Base-by-base conservation (phyloP, 2,888 invertebrate species). In the Papilio demoleus region DNA sequence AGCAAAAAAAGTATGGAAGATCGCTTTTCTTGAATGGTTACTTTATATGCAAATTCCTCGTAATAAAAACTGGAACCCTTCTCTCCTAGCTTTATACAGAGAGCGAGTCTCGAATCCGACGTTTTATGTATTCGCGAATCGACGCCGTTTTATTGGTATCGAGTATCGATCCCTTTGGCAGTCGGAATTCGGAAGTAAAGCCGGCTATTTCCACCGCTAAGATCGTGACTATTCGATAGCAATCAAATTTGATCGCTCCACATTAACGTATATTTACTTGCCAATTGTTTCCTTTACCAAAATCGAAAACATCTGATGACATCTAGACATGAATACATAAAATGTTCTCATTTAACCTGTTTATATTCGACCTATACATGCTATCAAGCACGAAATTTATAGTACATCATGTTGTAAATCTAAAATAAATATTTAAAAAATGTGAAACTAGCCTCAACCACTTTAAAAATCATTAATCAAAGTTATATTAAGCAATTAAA, bases 1-100 rank as follows among this genome's bases (percentile, higher is more conserved):
- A 86, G 85, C 53, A 56, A 88, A 90, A 90, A 87, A 88, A 86
- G 84, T 85, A 82, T 79, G 81, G 76, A 85, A 87, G 92, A 92
- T 92, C 91, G 89, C 88, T 90, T 92, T 91, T 88, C 92, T 92
- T 92, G 89, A 90, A 92, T 91, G 92, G 91, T 92, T 92, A 92
- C 92, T 92, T 92, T 92, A 92, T 91, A 92, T 92, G 92, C 88
- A 92, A 92, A 92, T 92, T 88, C 86, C 81, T 84, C 81, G 91
- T 85, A 86, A 91, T 92, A 92, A 92, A 92, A 92, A 73, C 79
- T 79, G 86, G 89, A 90, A 92, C 92, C 92, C 92, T 92, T 90
- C 90, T 88, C 87, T 85, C 81, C 89, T 90, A 90, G 88, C 88
- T 87, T 87, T 88, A 87, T 86, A 86, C 84, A 85, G 85, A 88